phyloP scores from a whole-genome alignment of 2,888 invertebrate genomes.

The Drosophila aldrichi region DNA sequence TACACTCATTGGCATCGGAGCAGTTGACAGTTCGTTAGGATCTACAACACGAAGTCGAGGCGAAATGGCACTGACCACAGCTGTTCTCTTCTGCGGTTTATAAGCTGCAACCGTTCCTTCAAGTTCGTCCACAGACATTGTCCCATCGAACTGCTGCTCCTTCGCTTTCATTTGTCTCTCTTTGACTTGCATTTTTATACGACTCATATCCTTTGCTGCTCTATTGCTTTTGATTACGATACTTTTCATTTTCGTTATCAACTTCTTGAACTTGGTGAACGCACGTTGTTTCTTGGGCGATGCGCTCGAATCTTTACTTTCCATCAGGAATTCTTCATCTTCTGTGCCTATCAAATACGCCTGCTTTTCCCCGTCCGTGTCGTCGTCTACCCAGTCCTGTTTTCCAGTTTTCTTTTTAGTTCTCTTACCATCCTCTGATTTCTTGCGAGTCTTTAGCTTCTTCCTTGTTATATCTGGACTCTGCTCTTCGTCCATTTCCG shows the following conservation, averaged over 20 bases:
- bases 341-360: not conserved
- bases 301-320: not conserved
- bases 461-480: not conserved
- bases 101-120: not conserved
- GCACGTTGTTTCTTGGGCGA: not conserved
- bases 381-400: not conserved
- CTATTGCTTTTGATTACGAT: not conserved
- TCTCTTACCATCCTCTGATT: not conserved
- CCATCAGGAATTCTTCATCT: not conserved
- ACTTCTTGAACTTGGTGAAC: not conserved
- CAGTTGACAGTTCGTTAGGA: not conserved
- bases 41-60: not conserved
- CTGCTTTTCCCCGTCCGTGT: not conserved
- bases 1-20: not conserved
- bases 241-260: not conserved
- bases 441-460: not conserved
- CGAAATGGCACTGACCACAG: not conserved
- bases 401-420: fast-evolving
- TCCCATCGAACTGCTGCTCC: not conserved
- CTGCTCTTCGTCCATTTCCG: not conserved
- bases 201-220: not conserved
- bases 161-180: not conserved
- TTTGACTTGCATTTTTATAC: not conserved
- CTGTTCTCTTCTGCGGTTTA: not conserved
- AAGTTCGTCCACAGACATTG: too few species aligned